Evolutionary conservation across 2,113 vertebrate genomes (phyloP), one percentile per base, ranked within the genome.

Genomic region (Corvus hawaiiensis): DNA sequence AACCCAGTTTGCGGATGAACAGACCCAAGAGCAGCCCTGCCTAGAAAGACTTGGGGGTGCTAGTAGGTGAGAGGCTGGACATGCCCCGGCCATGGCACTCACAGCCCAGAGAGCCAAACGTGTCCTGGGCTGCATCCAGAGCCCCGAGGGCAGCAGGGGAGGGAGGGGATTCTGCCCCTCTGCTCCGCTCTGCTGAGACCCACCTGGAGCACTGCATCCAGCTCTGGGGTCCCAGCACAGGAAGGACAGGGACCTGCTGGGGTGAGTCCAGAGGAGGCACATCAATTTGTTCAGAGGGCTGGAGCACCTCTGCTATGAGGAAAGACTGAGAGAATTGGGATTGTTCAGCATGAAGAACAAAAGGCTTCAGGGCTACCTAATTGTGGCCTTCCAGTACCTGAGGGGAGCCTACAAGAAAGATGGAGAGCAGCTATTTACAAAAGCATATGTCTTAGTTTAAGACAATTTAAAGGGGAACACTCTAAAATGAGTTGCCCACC

Each of bases 1-100:
- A 74, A 1, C 22, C 0, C 27, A 39, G 22, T 1, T 1, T 66
- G 41, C 41, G n/a, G 0, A 48, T n/a, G 28, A 41, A 9, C 13
- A 54, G 33, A 20, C 7, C 8, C 7, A 1, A 63, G 58, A 37
- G 22, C 68, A 73, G 27, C 33, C 48, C 39, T 44, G 67, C 37
- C 48, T 9, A 27, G 22, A 22, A 54, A 22, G 27, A 5, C 39
- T 17, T 26, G 33, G 39, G 2, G 13, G 61, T 85, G 51, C 83
- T 85, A 49, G 4, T 8, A 16, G 24, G 19, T 51, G 66, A 82
- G 55, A n/a, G 44, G 55, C 66, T 71, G 79, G 35, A 71, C 66
- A 30, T 43, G 64, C 9, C 66, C 43, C 4, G 0, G 79, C 43
- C 52, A 49, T 69, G 78, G 35, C 64, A 69, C 51, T 81, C 28